phyloP scores from a whole-genome alignment of 2,113 vertebrate species.

The Danio rerio region DNA sequence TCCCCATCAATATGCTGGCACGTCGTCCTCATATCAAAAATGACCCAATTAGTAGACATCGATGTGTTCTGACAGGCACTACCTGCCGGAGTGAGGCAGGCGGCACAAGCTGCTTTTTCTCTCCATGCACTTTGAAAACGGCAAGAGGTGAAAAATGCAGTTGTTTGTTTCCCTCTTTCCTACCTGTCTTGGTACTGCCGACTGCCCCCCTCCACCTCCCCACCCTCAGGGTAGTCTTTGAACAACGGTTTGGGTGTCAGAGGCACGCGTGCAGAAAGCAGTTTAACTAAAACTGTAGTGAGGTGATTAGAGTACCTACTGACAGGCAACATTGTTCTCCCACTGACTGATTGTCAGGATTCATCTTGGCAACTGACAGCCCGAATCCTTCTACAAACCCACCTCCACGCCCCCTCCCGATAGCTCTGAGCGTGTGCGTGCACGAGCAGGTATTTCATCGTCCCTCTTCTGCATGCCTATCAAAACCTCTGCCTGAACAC shows the following conservation, averaged over 20 bases:
- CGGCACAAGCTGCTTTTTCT: slow-evolving; percentile 3
- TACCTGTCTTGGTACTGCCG: slow-evolving; percentile 45
- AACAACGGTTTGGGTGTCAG: slow-evolving; percentile 61
- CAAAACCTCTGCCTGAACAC: slow-evolving; percentile 55
- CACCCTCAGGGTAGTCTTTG: slow-evolving; percentile 48
- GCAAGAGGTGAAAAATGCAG: slow-evolving; percentile 43
- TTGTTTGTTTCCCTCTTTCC: slow-evolving; percentile 53
- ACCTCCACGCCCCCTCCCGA: slow-evolving; percentile 40
- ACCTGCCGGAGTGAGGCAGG: slow-evolving; percentile 69
- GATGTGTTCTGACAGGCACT: slow-evolving; percentile 76
- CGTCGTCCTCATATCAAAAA: slow-evolving; percentile 73
- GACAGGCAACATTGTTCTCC: slow-evolving; percentile 62
- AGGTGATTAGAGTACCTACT: slow-evolving; percentile 60
- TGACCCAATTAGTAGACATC: slow-evolving; percentile 77
- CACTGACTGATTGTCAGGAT: slow-evolving; percentile 59
- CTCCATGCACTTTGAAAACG: slow-evolving; percentile 20
- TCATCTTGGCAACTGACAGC: slow-evolving; percentile 62
- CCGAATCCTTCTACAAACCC: slow-evolving; percentile 51
- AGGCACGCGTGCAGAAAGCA: slow-evolving; percentile 47
- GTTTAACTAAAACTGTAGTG: slow-evolving; percentile 60
- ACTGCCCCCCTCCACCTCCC: slow-evolving; percentile 32
- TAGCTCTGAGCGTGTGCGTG: slow-evolving; percentile 43
- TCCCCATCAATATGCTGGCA: slow-evolving; percentile 73
- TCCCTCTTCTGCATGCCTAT: slow-evolving; percentile 57
- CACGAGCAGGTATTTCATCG: slow-evolving; percentile 50